phyloP scores from a whole-genome alignment of 2,797 vertebrate species.

The Margarornis squamiger region DNA sequence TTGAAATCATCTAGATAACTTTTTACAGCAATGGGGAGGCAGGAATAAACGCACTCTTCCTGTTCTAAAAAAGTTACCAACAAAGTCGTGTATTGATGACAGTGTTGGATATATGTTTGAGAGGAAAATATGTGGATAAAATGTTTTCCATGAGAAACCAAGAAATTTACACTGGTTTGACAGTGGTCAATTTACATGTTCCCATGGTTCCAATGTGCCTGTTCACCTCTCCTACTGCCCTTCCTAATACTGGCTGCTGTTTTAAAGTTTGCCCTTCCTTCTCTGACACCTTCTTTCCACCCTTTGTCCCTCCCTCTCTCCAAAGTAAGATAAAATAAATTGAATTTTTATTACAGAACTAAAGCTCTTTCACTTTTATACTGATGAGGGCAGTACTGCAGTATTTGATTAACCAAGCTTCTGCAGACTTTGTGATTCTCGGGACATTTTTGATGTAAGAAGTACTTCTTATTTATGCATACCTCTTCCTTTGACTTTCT shows the following conservation, averaged over 20 bases:
- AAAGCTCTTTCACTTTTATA: slow-evolving; percentile 82
- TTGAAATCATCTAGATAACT: slow-evolving; percentile 93
- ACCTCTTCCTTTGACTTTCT: slow-evolving; percentile 49
- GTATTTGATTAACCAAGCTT: slow-evolving; percentile 79
- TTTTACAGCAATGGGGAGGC: slow-evolving; percentile 53
- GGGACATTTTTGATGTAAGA: slow-evolving; percentile 80
- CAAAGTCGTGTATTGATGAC: slow-evolving; percentile 67
- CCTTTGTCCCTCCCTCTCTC: slow-evolving; percentile 1
- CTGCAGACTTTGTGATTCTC: slow-evolving; percentile 79
- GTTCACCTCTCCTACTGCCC: slow-evolving; percentile 70
- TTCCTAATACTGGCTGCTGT: slow-evolving; percentile 79
- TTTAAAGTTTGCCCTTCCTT: slow-evolving; percentile 81
- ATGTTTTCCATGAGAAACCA: slow-evolving; percentile 98
- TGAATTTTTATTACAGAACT: slow-evolving; percentile 80
- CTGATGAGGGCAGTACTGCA: slow-evolving; percentile 81
- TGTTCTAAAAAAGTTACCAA: slow-evolving; percentile 66
- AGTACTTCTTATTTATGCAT: slow-evolving; percentile 79
- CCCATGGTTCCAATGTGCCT: slow-evolving; percentile 87
- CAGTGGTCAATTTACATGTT: slow-evolving; percentile 90
- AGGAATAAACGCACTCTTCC: slow-evolving; percentile 62
- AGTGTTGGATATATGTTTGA: slow-evolving; percentile 70
- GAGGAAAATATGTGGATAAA: slow-evolving; percentile 80
- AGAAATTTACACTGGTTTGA: slow-evolving; percentile 95
- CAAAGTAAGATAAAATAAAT: slow-evolving; percentile 59
- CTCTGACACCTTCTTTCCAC: slow-evolving; percentile 26